A percentile compares a stretch with the other conserved stretches of the same genome.
Evolutionary conservation across 2,888 invertebrate species (phyloP).

Genomic region (Eucera pruinosa): DNA sequence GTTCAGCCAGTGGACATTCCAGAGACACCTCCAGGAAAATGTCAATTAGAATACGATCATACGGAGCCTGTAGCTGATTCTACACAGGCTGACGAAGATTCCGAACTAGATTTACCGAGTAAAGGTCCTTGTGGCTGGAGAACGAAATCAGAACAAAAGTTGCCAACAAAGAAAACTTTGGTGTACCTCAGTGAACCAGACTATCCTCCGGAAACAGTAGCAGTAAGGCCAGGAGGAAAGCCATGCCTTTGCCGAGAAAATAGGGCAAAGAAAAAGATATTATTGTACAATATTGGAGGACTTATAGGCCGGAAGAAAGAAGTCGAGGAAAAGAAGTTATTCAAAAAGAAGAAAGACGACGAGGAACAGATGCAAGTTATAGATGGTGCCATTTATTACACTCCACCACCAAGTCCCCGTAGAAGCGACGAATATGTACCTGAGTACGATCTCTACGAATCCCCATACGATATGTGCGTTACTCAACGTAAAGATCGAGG

Average conservation of each 20-base stretch:
- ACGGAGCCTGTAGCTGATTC: slow-evolving; percentile 9
- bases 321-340: slow-evolving; percentile 10
- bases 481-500: slow-evolving; percentile 47
- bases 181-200: slow-evolving; percentile 71
- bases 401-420: slow-evolving; percentile 75
- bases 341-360: slow-evolving; percentile 29
- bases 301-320: slow-evolving; percentile 41
- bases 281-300: slow-evolving; percentile 73
- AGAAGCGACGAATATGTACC: slow-evolving; percentile 79
- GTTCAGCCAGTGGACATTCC: slow-evolving; percentile 67
- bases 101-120: background rate
- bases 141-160: slow-evolving; percentile 72
- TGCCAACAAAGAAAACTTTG: slow-evolving; percentile 74
- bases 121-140: slow-evolving; percentile 73
- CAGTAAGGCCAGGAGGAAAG: slow-evolving; percentile 73
- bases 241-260: slow-evolving; percentile 78
- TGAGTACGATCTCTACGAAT: slow-evolving; percentile 75
- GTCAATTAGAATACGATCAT: slow-evolving; percentile 23
- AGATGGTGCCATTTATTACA: slow-evolving; percentile 73
- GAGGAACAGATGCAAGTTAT: slow-evolving; percentile 63
- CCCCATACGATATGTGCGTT: slow-evolving; percentile 69
- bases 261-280: slow-evolving; percentile 72
- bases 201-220: slow-evolving; percentile 68
- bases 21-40: slow-evolving; percentile 32
- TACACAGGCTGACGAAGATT: background rate